These are phyloP conservation scores for human DNA, from an alignment of 2,113 vertebrate genomes.

Conservation along the genomic window DNA sequence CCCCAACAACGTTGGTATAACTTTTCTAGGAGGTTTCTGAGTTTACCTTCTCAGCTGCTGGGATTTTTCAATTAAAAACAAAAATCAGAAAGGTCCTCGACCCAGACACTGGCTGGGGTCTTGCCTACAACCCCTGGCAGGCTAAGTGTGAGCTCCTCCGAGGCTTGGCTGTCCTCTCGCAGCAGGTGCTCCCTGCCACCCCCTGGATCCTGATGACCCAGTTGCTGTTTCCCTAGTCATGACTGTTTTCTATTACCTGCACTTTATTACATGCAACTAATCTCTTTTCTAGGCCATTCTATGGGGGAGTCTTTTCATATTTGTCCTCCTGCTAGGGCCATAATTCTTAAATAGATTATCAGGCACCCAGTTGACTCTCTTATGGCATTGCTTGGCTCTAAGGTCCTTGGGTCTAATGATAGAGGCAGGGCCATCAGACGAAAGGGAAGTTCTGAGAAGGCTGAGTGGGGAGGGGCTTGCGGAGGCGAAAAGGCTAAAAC, in stretches of 20 bases:
- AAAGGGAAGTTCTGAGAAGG: background rate
- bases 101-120: accelerated
- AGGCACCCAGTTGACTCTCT: background rate
- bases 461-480: accelerated
- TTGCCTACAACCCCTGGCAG: background rate
- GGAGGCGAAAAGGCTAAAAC: background rate
- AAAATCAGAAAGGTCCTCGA: background rate
- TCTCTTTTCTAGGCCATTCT: background rate
- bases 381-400: background rate
- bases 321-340: background rate
- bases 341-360: background rate
- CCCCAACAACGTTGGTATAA: background rate
- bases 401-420: background rate
- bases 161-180: background rate
- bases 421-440: background rate
- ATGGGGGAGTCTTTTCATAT: background rate
- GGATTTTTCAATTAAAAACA: background rate
- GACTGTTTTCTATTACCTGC: background rate
- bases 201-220: background rate
- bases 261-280: no score
- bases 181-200: background rate
- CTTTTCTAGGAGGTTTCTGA: background rate
- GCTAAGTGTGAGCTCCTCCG: background rate
- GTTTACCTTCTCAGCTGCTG: background rate
- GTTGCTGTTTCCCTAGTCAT: background rate